A percentile compares a stretch with the other conserved stretches of the same genome.
phyloP scores from a whole-genome alignment of 2,113 vertebrate genomes.

The Crotalus tigris region DNA sequence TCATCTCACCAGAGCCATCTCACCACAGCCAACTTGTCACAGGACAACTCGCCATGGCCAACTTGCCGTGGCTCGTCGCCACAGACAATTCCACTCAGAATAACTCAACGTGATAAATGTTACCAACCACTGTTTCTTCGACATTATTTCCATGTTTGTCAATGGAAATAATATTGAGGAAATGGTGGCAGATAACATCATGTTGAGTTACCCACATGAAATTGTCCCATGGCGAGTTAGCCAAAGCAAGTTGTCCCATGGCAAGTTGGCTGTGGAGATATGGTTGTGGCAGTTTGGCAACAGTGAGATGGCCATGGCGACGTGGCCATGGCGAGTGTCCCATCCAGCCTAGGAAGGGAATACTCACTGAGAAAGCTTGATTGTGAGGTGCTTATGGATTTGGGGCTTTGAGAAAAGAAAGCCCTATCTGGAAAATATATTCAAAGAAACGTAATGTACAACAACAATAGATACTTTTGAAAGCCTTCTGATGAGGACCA shows the following conservation, averaged over 20 bases:
- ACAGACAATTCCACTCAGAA: background rate
- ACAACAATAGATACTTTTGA: background rate
- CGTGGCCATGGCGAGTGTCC: too few relatives aligned
- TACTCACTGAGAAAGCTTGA: background rate
- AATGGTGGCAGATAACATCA: background rate
- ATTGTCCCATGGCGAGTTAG: background rate
- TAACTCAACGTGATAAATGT: background rate
- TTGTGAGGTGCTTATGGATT: background rate
- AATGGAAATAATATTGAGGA: background rate
- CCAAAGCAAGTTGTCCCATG: background rate
- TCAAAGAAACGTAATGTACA: too few relatives aligned
- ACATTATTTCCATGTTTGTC: background rate
- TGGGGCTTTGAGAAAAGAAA: background rate
- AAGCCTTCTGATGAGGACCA: too few relatives aligned
- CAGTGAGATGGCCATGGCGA: background rate
- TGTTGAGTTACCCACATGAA: background rate
- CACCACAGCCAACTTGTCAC: background rate
- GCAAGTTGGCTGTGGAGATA: background rate
- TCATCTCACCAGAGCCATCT: too few relatives aligned
- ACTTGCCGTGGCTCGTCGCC: too few relatives aligned
- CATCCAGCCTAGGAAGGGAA: too few relatives aligned
- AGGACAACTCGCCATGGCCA: too few relatives aligned
- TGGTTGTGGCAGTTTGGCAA: too few relatives aligned
- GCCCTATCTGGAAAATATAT: background rate
- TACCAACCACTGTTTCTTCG: background rate